Percentiles rank a stretch among this genome's conserved stretches.
Conservation (phyloP, 2,797 vertebrate species). For the Poecilia velifera region DNA sequence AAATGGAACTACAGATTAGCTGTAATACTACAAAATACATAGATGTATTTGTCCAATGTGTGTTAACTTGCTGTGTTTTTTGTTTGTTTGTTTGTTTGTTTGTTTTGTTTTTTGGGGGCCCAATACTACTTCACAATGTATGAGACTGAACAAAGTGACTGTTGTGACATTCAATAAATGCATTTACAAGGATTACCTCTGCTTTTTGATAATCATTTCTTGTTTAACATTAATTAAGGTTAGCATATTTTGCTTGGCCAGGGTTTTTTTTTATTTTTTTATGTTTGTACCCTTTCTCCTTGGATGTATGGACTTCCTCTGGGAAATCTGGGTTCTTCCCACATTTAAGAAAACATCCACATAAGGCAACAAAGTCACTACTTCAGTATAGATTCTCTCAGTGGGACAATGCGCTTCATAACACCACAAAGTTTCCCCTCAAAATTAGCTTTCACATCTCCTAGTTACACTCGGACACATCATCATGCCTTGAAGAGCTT, state of each 20-base stretch:
- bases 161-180: constrained; percentile 55
- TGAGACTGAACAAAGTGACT: constrained; percentile 45
- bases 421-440: neutral
- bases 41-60: constrained; percentile 36
- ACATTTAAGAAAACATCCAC: neutral
- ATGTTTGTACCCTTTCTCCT: neutral
- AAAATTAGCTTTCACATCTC: neutral
- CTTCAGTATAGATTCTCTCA: neutral
- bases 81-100: too few relatives aligned
- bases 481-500: neutral
- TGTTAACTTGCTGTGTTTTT: constrained; percentile 61
- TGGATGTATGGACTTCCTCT: neutral
- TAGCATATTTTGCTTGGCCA: neutral
- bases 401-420: neutral
- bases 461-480: neutral
- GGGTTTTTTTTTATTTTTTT: neutral
- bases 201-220: too few relatives aligned
- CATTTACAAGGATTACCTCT: constrained; percentile 11
- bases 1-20: neutral
- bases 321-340: neutral
- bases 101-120: constrained; percentile 55
- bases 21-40: neutral
- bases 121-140: constrained; percentile 58
- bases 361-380: neutral
- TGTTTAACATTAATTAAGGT: too few relatives aligned